These are phyloP conservation scores for Albula goreensis DNA, from an alignment of 2,113 vertebrate species.

Conservation along the genomic window DNA sequence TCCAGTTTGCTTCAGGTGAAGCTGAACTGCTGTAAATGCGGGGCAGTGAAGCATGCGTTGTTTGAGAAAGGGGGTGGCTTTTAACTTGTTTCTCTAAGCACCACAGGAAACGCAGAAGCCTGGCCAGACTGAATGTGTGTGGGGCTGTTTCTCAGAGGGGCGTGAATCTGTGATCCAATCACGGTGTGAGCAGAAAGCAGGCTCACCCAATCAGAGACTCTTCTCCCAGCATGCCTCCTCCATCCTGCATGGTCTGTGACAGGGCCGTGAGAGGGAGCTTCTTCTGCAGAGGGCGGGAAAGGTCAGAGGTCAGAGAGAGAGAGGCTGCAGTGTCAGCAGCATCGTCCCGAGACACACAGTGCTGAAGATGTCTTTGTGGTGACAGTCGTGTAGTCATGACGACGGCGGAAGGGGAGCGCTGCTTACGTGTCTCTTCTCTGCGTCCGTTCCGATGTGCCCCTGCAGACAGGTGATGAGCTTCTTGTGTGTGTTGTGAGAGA, in stretches of 20 bases:
- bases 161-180: neutral
- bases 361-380: neutral
- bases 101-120: too few species aligned
- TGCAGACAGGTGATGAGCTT: constrained; percentile 85
- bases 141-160: neutral
- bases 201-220: constrained; percentile 92
- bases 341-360: neutral
- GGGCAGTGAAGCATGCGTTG: neutral
- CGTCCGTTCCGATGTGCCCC: constrained; percentile 88
- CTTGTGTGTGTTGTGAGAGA: constrained; percentile 93
- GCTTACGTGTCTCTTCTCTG: constrained; percentile 91
- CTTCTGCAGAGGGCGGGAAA: constrained; percentile 70
- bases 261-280: constrained; percentile 90
- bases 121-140: neutral
- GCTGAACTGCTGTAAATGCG: neutral
- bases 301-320: neutral
- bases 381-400: neutral
- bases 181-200: neutral
- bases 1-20: neutral
- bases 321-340: neutral
- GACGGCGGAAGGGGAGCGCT: neutral
- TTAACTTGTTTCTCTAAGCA: too few species aligned
- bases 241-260: constrained; percentile 92
- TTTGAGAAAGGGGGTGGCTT: too few species aligned
- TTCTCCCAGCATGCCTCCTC: constrained; percentile 83